phyloP scores from a whole-genome alignment of 2,113 vertebrate genomes.

The Raja brachyura region DNA sequence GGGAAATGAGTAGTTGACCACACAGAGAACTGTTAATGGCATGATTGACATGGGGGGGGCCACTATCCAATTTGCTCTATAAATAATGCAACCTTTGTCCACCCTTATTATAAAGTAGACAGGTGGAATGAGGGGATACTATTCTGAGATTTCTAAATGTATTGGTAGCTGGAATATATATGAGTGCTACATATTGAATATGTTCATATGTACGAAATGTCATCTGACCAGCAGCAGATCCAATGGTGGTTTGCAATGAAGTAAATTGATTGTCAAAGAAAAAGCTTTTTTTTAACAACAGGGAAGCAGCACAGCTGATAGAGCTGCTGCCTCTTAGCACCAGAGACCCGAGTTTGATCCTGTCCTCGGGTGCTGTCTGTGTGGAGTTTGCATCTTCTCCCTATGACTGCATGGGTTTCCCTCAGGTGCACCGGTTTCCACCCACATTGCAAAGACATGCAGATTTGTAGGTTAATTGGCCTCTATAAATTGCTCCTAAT shows the following conservation, averaged over 20 bases:
- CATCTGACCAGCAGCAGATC: neutral
- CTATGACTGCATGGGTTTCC: too few species aligned
- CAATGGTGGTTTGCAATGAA: neutral
- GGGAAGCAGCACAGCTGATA: too few species aligned
- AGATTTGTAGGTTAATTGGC: too few species aligned
- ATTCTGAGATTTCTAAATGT: neutral
- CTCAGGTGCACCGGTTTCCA: too few species aligned
- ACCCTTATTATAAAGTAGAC: neutral
- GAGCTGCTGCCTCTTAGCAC: too few species aligned
- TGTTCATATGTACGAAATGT: neutral
- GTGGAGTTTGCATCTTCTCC: too few species aligned
- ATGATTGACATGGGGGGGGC: neutral
- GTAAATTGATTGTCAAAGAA: neutral
- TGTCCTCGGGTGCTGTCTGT: too few species aligned
- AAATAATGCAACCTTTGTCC: neutral
- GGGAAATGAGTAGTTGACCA: neutral
- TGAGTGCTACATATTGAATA: neutral
- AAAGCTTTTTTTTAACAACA: neutral
- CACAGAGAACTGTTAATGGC: neutral
- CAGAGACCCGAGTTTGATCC: too few species aligned
- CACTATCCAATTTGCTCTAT: neutral
- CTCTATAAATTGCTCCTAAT: too few species aligned
- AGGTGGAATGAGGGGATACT: neutral
- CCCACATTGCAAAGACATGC: too few species aligned
- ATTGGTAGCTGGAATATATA: neutral